Conservation (phyloP, 2,888 invertebrate genomes). For the Cheilosia urbana region DNA sequence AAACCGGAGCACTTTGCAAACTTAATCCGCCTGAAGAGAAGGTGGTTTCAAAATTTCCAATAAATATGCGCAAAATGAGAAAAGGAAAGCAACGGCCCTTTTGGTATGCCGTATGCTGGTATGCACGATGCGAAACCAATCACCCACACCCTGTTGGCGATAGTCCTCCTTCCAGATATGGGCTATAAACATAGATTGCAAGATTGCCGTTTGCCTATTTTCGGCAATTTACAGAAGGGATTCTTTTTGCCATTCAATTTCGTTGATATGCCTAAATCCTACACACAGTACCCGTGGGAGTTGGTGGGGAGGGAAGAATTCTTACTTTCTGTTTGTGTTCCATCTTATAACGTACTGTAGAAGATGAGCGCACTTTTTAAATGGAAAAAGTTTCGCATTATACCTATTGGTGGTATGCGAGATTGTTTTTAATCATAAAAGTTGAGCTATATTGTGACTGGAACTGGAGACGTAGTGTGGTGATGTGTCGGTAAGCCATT, state of each 20-base stretch:
- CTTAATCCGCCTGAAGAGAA: background rate
- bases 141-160: slow-evolving; percentile 21
- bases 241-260: slow-evolving; percentile 12
- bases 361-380: background rate
- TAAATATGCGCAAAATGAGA: slow-evolving; percentile 24
- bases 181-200: slow-evolving; percentile 55
- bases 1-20: slow-evolving; percentile 14
- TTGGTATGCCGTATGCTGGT: background rate
- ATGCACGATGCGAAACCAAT: slow-evolving; percentile 27
- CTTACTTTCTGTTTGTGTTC: slow-evolving; percentile 23
- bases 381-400: slow-evolving; percentile 4
- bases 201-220: slow-evolving; percentile 55
- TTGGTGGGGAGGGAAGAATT: background rate
- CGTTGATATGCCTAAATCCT: background rate
- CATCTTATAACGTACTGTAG: slow-evolving; percentile 1
- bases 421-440: slow-evolving; percentile 47
- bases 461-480: background rate
- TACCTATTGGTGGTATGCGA: background rate
- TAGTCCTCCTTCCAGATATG: slow-evolving; percentile 1
- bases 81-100: slow-evolving; percentile 3
- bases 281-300: slow-evolving; percentile 26
- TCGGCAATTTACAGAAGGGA: slow-evolving; percentile 52
- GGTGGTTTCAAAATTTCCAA: slow-evolving; percentile 14
- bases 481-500: slow-evolving; percentile 6
- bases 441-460: background rate